Base-by-base conservation (phyloP, 1,140 invertebrate genomes). In the Cydia strobilella region DNA sequence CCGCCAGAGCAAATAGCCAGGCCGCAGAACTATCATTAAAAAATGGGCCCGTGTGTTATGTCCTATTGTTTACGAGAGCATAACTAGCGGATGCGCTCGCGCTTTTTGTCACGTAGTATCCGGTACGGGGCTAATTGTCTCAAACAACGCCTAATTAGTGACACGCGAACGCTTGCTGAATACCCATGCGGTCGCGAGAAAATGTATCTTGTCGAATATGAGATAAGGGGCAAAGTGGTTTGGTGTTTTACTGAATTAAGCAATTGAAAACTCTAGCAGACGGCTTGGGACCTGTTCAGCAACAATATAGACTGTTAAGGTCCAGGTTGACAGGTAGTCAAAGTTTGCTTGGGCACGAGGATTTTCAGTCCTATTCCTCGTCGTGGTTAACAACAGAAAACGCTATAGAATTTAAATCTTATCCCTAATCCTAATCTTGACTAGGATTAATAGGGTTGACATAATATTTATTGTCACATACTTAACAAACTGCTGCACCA, bases 41-140 rank as follows among this genome's bases (percentile, higher is more conserved):
- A 23, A 59, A 59, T 9, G 54, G 54, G 18, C 10, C 51, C n/a
- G n/a, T 6, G n/a, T 54, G 48, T 51, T 23, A 20, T 12, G 20
- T 23, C 9, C 18, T 10, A 59, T 23, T 59, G 73, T 72, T 62
- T 62, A 66, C 71, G 54, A 75, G 74, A 82, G 84, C 84, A 84
- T 85, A 88, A 86, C 80, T 84, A 85, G 85, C 88, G 89, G 89
- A 89, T 87, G 83, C 83, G 84, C 78, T 80, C 48, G 69, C 74
- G 77, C 84, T 84, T 88, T 86, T 84, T 83, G 82, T 88, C 83
- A 80, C 81, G 75, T 84, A 82, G 80, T 84, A 89, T 91, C 89
- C 87, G 87, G 84, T 88, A 78, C 77, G 76, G 77, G 79, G 82
- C 83, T 88, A 84, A 87, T 81, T 84, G 80, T 79, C 75, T 72